phyloP scores from a whole-genome alignment of 2,888 invertebrate species.

The Stenolophus ochropezus region DNA sequence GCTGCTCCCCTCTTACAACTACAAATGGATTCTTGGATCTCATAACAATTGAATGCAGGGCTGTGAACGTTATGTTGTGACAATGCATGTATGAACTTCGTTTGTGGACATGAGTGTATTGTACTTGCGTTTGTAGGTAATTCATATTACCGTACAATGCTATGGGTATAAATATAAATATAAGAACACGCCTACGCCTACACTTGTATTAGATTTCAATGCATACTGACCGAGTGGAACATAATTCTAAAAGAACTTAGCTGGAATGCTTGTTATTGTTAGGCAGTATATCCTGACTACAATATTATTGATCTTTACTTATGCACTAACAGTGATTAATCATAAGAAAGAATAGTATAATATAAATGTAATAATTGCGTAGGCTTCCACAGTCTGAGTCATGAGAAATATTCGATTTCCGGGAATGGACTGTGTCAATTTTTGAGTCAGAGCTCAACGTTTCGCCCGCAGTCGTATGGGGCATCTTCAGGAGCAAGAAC shows the following conservation, averaged over 20 bases:
- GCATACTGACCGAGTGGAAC: not conserved
- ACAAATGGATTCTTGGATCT: constrained; percentile 8
- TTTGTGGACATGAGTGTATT: not conserved
- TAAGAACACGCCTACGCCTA: not conserved
- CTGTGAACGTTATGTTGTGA: not conserved
- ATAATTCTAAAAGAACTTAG: not conserved
- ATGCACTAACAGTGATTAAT: too few species aligned
- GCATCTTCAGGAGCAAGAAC: too few species aligned
- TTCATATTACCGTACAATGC: not conserved
- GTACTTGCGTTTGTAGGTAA: not conserved
- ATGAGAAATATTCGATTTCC: too few species aligned
- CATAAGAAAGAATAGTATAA: too few species aligned
- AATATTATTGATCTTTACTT: not conserved
- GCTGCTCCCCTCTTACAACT: not conserved
- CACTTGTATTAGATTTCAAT: not conserved
- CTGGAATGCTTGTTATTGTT: not conserved
- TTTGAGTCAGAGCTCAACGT: too few species aligned
- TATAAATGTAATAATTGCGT: too few species aligned
- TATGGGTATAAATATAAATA: not conserved
- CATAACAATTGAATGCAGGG: constrained; percentile 14
- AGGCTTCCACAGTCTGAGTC: too few species aligned
- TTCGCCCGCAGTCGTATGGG: too few species aligned
- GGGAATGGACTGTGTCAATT: too few species aligned
- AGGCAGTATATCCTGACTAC: not conserved
- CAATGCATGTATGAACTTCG: constrained; percentile 3